Percentiles rank a stretch among this genome's conserved stretches.
Conservation (phyloP, 2,797 vertebrate species). For the Champsocephalus gunnari region DNA sequence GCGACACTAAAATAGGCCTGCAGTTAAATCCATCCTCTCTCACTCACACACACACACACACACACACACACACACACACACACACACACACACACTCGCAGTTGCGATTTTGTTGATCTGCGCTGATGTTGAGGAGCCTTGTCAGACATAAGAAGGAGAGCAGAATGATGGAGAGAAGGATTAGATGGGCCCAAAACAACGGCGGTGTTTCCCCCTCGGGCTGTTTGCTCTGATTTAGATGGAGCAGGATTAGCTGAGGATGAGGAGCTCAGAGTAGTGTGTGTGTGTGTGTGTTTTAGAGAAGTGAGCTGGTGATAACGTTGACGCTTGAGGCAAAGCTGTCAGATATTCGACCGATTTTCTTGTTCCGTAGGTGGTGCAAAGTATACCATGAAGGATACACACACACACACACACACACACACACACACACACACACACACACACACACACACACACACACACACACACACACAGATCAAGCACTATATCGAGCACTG, state of each 20-base stretch:
- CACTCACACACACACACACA: too few relatives aligned
- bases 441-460: neutral
- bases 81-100: neutral
- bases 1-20: slow-evolving; percentile 54
- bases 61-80: neutral
- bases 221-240: slow-evolving; percentile 75
- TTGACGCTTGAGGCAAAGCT: slow-evolving; percentile 70
- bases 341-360: slow-evolving; percentile 68
- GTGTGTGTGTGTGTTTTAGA: slow-evolving; percentile 35
- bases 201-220: slow-evolving; percentile 58
- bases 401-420: slow-evolving; percentile 7
- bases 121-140: slow-evolving; percentile 59
- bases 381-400: slow-evolving; percentile 28
- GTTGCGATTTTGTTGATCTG: slow-evolving; percentile 47
- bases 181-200: slow-evolving; percentile 68
- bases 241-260: slow-evolving; percentile 75
- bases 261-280: slow-evolving; percentile 66
- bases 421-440: slow-evolving; percentile 12
- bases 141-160: slow-evolving; percentile 73
- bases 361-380: slow-evolving; percentile 63
- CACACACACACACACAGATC: neutral
- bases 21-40: slow-evolving; percentile 54
- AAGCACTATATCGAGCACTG: neutral
- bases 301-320: slow-evolving; percentile 66
- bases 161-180: slow-evolving; percentile 73